Conservation (phyloP, 2,888 invertebrate species). For the Alcis repandata region DNA sequence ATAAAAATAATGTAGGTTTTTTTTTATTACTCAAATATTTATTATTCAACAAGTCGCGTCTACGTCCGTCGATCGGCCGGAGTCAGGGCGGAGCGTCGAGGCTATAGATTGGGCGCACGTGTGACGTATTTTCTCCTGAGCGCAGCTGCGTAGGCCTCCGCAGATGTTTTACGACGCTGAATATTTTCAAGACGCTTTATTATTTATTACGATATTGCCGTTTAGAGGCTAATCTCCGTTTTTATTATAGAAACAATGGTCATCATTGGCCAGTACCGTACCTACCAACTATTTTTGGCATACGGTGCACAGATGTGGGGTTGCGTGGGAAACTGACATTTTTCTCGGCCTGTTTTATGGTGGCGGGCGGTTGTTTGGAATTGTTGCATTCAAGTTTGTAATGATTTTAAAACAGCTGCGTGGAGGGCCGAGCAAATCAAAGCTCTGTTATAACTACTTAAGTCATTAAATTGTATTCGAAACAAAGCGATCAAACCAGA, state of each 20-base stretch:
- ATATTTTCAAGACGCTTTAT: constrained; percentile 83
- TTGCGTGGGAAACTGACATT: constrained; percentile 74
- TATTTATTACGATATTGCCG: constrained; percentile 85
- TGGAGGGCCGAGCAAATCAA: constrained; percentile 1
- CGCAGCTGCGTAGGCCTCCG: constrained; percentile 81
- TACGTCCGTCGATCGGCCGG: neutral
- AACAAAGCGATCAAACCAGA: no score
- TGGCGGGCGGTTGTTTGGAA: constrained; percentile 34
- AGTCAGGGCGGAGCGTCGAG: constrained; percentile 6
- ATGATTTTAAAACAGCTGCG: constrained; percentile 32
- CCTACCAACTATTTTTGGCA: constrained; percentile 73
- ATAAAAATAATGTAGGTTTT: no score
- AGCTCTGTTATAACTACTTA: no score
- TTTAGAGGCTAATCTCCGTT: constrained; percentile 84
- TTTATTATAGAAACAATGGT: constrained; percentile 86
- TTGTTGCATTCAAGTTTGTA: constrained; percentile 23
- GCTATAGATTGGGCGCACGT: constrained; percentile 77
- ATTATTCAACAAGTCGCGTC: neutral
- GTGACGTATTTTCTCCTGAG: constrained; percentile 82
- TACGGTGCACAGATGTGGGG: constrained; percentile 77
- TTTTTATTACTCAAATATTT: no score
- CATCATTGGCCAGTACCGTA: constrained; percentile 64
- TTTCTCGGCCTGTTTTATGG: constrained; percentile 50
- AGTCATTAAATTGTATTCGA: no score
- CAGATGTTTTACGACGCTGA: constrained; percentile 85